Evolutionary conservation across 2,797 vertebrate species (phyloP).

Genomic region (Gila robusta): DNA sequence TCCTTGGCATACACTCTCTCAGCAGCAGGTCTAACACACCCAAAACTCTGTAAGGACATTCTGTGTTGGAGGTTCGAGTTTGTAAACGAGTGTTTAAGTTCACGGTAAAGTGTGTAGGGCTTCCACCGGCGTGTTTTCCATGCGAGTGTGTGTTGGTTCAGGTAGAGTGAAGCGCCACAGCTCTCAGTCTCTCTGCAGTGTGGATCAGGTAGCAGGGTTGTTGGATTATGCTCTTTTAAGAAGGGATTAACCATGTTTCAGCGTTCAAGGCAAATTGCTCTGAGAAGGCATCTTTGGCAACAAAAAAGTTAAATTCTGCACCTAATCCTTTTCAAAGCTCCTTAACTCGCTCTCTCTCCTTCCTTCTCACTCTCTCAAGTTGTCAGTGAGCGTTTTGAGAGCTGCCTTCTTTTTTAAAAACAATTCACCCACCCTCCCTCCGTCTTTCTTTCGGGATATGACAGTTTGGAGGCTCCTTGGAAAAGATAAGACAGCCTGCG

Average conservation of each 20-base stretch:
- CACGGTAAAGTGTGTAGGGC: neutral
- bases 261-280: constrained; percentile 84
- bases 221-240: constrained; percentile 84
- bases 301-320: constrained; percentile 78
- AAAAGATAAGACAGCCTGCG: constrained; percentile 25
- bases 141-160: constrained; percentile 46
- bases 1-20: neutral
- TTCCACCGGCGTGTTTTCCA: neutral
- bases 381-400: constrained; percentile 59
- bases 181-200: constrained; percentile 59
- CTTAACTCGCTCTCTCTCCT: constrained; percentile 68
- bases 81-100: neutral
- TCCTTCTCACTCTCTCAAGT: constrained; percentile 46
- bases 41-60: constrained; percentile 2
- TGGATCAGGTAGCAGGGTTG: constrained; percentile 80
- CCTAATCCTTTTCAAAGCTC: constrained; percentile 80
- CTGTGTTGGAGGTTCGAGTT: neutral
- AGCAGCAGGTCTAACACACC: neutral
- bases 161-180: constrained; percentile 39
- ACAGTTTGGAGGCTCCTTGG: constrained; percentile 20
- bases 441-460: constrained; percentile 15
- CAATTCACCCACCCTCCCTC: constrained; percentile 54
- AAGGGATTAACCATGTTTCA: constrained; percentile 82
- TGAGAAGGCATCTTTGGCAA: constrained; percentile 73
- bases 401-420: constrained; percentile 56